Percentiles rank a stretch among this genome's conserved stretches.
phyloP scores from a whole-genome alignment of 2,888 invertebrate genomes.

The Plagiodera versicolora region DNA sequence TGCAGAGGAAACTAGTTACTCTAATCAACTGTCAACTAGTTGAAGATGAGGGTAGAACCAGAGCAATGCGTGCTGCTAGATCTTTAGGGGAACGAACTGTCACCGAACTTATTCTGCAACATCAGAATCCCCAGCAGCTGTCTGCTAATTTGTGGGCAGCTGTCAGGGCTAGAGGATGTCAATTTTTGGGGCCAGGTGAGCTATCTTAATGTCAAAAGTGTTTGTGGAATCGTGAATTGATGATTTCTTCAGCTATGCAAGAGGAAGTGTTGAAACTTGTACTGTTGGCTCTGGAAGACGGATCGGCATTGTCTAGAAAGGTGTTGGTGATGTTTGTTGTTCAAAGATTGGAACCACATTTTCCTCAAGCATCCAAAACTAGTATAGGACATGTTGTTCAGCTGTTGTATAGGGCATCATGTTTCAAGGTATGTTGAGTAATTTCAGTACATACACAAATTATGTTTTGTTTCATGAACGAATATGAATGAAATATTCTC shows the following conservation, averaged over 20 bases:
- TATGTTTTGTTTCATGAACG: no score
- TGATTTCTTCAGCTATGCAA: constrained; percentile 78
- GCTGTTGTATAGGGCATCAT: constrained; percentile 94
- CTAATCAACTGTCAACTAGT: constrained; percentile 90
- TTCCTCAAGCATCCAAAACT: constrained; percentile 96
- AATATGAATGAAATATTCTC: no score
- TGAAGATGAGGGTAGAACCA: constrained; percentile 82
- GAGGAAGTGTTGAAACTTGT: constrained; percentile 96
- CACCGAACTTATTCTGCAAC: constrained; percentile 89
- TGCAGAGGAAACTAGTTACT: constrained; percentile 94
- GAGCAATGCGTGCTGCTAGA: constrained; percentile 80
- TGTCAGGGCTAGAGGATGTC: constrained; percentile 93
- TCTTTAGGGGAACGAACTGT: constrained; percentile 95
- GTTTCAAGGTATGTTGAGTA: constrained; percentile 78
- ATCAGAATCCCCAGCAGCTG: constrained; percentile 94
- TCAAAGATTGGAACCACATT: constrained; percentile 92
- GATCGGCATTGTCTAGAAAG: constrained; percentile 89
- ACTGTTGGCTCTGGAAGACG: constrained; percentile 90
- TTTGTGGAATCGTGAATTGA: not conserved
- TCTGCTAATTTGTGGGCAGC: constrained; percentile 96
- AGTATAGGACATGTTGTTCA: constrained; percentile 99
- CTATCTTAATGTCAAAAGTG: not conserved
- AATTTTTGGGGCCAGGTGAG: constrained; percentile 86
- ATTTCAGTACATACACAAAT: not conserved
- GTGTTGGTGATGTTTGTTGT: constrained; percentile 98